Percentiles rank a stretch among this genome's conserved stretches.
phyloP scores from a whole-genome alignment of 2,113 vertebrate species.

The Macquaria ambigua region DNA sequence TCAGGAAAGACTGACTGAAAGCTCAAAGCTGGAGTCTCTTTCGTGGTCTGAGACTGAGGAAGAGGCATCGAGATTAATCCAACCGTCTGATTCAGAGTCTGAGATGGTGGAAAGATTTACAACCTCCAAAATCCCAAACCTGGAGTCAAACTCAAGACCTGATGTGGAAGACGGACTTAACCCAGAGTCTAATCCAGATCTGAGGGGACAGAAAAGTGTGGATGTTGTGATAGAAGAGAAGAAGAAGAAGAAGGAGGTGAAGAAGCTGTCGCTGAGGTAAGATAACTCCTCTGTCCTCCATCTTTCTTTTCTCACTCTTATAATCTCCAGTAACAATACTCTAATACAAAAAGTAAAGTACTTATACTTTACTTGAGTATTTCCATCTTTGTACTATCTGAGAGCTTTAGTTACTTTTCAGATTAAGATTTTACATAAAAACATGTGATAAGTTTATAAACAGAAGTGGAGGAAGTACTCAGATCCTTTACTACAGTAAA shows the following conservation, averaged over 20 bases:
- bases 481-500: too few species aligned
- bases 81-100: background rate
- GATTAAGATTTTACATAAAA: too few species aligned
- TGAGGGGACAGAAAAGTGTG: background rate
- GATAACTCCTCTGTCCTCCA: background rate
- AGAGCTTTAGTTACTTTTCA: too few species aligned
- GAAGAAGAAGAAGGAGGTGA: background rate
- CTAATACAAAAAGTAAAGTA: too few species aligned
- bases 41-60: background rate
- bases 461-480: too few species aligned
- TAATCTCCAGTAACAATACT: too few species aligned
- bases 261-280: conserved; percentile 59
- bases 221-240: background rate
- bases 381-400: too few species aligned
- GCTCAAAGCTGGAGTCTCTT: background rate
- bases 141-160: background rate
- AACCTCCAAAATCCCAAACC: background rate
- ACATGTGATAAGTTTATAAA: too few species aligned
- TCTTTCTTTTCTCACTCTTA: too few species aligned
- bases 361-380: too few species aligned
- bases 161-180: fast-evolving
- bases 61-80: fast-evolving
- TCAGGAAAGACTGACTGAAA: background rate
- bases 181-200: background rate
- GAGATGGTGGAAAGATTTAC: background rate